phyloP scores from a whole-genome alignment of 2,888 invertebrate species.

The Perithous albicinctus region DNA sequence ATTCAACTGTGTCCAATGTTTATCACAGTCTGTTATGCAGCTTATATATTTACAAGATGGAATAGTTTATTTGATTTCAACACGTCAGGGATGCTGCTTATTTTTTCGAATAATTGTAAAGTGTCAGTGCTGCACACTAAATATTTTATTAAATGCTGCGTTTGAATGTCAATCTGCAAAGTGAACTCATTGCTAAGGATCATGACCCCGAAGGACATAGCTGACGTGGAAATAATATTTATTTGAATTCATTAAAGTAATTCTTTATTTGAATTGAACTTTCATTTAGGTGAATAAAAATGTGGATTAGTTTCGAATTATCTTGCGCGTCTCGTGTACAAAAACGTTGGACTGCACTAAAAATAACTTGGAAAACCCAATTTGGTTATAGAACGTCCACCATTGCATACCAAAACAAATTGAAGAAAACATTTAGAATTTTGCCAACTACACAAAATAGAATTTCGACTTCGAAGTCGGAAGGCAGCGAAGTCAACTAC shows the following conservation, averaged over 20 bases:
- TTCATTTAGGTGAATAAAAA: too few species aligned
- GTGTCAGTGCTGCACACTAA: background rate
- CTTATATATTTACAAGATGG: background rate
- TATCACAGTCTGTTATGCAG: background rate
- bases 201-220: background rate
- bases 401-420: too few species aligned
- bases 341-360: too few species aligned
- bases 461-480: background rate
- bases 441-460: background rate
- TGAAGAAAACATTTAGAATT: background rate
- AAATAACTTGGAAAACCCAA: too few species aligned
- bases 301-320: too few species aligned
- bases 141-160: too few species aligned
- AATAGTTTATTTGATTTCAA: background rate
- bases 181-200: constrained; percentile 18
- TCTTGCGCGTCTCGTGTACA: too few species aligned
- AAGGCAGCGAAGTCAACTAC: background rate
- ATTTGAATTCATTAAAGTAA: too few species aligned
- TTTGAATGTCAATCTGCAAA: background rate
- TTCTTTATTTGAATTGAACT: too few species aligned
- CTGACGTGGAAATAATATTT: background rate
- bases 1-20: background rate
- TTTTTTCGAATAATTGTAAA: background rate
- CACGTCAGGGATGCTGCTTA: background rate
- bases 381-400: too few species aligned